Conservation (phyloP, 1,140 invertebrate species). For the Drosophila tropicalis region DNA sequence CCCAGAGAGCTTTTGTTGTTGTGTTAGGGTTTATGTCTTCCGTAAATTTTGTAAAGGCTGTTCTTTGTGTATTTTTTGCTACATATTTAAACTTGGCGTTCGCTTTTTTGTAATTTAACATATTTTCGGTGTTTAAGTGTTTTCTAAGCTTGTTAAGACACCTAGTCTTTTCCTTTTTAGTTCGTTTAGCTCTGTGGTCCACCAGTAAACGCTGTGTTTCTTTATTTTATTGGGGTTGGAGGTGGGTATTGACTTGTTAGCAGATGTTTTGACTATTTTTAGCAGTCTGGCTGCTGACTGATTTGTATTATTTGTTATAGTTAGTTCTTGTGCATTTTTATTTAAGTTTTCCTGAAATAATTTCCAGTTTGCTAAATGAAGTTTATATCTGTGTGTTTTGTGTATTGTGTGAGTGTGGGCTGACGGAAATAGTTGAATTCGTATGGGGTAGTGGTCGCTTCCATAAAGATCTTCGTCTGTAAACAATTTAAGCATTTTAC, state of each 20-base stretch:
- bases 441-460: conserved; percentile 29
- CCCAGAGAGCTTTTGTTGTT: conserved; percentile 1
- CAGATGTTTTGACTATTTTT: too few species aligned
- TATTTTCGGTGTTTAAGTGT: too few species aligned
- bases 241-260: too few species aligned
- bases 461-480: conserved; percentile 10
- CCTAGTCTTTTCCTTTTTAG: conserved; percentile 10
- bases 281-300: not conserved
- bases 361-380: conserved; percentile 24
- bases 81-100: too few species aligned
- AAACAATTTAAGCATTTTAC: too few species aligned
- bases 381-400: conserved; percentile 18
- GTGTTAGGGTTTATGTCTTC: conserved; percentile 15
- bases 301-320: conserved; percentile 12
- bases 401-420: not conserved
- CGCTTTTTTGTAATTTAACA: too few species aligned
- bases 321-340: not conserved
- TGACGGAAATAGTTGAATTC: conserved; percentile 5
- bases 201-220: too few species aligned
- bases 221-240: not conserved
- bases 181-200: conserved; percentile 9
- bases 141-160: too few species aligned
- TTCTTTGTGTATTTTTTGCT: conserved; percentile 4
- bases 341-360: conserved; percentile 11
- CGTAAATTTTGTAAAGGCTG: conserved; percentile 9